These are phyloP conservation scores for Amaurobius ferox DNA, from an alignment of 2,888 invertebrate species.

Conservation along the genomic window DNA sequence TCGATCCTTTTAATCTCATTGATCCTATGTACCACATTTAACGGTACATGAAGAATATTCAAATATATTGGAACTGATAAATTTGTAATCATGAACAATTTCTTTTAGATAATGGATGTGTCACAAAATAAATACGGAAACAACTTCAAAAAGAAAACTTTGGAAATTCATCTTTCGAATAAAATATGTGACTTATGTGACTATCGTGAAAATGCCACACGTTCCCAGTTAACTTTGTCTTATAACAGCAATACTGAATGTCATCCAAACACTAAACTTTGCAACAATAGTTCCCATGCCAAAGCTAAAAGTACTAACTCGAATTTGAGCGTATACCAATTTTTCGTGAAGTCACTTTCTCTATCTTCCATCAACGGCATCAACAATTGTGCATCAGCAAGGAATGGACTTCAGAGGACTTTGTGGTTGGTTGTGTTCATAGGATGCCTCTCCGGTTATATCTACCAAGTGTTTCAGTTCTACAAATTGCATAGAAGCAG, in stretches of 20 bases:
- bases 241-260: not conserved
- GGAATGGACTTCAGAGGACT: not conserved
- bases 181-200: not conserved
- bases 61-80: no score
- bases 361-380: conserved; percentile 42
- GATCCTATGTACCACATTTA: no score
- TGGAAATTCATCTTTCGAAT: not conserved
- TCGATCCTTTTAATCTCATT: no score
- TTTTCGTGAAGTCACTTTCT: not conserved
- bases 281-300: not conserved
- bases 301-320: not conserved
- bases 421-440: conserved; percentile 22
- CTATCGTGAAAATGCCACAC: not conserved
- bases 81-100: no score
- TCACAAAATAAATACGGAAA: no score
- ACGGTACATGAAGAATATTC: no score
- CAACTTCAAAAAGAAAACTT: no score
- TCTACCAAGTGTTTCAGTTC: conserved; percentile 29
- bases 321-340: not conserved
- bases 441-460: conserved; percentile 25
- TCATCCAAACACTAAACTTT: not conserved
- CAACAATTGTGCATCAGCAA: not conserved
- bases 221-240: not conserved
- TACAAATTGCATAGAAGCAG: conserved; percentile 14
- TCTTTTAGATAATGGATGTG: no score